Evolutionary conservation across 1,140 invertebrate genomes (phyloP).

Genomic region (Yoshiicerus persimilis): DNA sequence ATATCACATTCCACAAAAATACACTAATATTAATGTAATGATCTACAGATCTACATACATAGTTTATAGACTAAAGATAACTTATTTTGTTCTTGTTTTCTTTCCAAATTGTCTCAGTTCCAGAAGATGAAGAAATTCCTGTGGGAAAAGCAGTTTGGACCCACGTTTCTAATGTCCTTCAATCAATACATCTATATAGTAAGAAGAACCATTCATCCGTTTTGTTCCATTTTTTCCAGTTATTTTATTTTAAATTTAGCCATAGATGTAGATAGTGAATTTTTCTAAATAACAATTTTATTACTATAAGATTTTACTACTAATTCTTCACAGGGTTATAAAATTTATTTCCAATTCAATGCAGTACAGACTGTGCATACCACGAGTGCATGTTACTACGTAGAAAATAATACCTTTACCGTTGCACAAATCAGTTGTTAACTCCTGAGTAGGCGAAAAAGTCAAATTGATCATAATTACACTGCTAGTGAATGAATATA

Average conservation of each 20-base stretch:
- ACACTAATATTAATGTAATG: not conserved
- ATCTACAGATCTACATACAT: not conserved
- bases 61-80: not conserved
- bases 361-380: not conserved
- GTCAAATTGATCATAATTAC: too few relatives aligned
- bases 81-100: not conserved
- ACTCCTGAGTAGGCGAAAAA: too few relatives aligned
- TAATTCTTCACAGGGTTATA: too few relatives aligned
- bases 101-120: not conserved
- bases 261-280: too few relatives aligned
- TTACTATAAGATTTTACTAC: too few relatives aligned
- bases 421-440: too few relatives aligned
- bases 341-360: too few relatives aligned
- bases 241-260: too few relatives aligned
- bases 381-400: not conserved
- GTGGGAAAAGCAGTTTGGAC: slow-evolving; percentile 27
- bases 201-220: not conserved
- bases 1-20: not conserved
- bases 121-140: slow-evolving; percentile 4
- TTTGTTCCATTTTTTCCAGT: not conserved
- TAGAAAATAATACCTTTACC: not conserved
- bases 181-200: not conserved
- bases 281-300: too few relatives aligned
- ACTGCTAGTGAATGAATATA: too few relatives aligned
- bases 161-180: not conserved